Base-by-base conservation (phyloP, 2,888 invertebrate genomes). In the Caenorhabditis panamensis region DNA sequence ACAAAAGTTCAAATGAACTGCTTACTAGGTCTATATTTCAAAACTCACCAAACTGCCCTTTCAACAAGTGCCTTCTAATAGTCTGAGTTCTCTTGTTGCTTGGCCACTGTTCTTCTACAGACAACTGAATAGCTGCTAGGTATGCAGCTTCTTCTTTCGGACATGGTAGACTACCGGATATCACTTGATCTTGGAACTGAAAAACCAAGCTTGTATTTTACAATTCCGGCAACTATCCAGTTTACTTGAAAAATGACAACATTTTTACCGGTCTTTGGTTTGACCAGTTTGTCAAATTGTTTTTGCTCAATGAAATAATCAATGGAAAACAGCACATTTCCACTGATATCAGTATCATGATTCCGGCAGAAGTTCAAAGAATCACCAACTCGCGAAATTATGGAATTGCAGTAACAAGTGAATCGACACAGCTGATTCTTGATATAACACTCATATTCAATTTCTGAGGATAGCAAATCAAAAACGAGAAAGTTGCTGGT, bases 111-210 rank as follows among this genome's bases (percentile, higher is more conserved):
- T 93, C 93, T 86, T 94, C 93, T 20, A 94, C 92, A 68, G 93
- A 92, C 18, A 94, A 92, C 90, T 94, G 94, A 68, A 94, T 93
- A 51, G 93, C 93, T 8, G 94, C 94, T 76, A 94, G 90, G 9
- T 93, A 92, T 0, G 94, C 93, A 0, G 94, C 94, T 85, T 94
- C 94, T 83, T 94, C 94, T 86, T 93, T 93, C 67, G 93, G 93
- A 31, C 84, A 91, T 1, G 93, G 93, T 78, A 94, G 89, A 47
- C 93, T 92, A 1, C 94, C 94, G 49, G 92, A 92, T 71, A 93
- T 92, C 56, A 94, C 93, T 89, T 93, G 91, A 82, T 93, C 92
- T 91, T 93, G 93, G 86, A 94, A 91, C 94, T 94, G 92, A 54
- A 91, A 91, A 64, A 26, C 47, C n/a, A 64, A 71, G 2, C 61